These are phyloP conservation scores for Drosophila dives DNA, from an alignment of 2,888 invertebrate species.

Conservation along the genomic window DNA sequence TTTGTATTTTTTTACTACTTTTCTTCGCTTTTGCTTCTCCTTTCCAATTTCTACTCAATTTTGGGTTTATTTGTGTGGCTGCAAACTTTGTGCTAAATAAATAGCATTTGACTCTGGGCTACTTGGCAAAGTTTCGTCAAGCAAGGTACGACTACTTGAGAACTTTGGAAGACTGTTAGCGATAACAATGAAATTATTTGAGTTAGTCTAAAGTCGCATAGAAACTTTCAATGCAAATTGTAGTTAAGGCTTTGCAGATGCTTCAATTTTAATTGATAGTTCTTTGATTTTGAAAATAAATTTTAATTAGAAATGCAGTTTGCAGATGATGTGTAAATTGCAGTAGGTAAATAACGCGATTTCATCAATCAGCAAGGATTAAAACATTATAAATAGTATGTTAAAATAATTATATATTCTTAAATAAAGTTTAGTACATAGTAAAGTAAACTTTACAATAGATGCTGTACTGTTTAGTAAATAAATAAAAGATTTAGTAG, in stretches of 20 bases:
- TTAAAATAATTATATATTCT: background rate
- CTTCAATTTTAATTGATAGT: background rate
- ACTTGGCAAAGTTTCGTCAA: background rate
- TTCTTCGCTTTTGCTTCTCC: background rate
- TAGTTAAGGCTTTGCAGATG: background rate
- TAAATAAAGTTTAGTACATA: background rate
- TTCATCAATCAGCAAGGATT: background rate
- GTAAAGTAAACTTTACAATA: background rate
- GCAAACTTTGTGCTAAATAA: background rate
- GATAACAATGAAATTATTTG: background rate
- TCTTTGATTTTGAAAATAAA: background rate
- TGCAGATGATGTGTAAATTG: background rate
- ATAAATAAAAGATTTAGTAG: no score
- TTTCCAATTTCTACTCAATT: conserved; percentile 2
- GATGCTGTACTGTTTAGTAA: background rate
- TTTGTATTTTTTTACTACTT: conserved; percentile 23
- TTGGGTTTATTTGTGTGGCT: background rate
- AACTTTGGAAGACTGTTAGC: background rate
- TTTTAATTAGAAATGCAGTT: background rate
- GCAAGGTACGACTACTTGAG: background rate
- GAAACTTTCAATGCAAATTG: background rate
- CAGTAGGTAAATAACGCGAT: background rate
- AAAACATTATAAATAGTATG: no score
- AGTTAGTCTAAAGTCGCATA: background rate
- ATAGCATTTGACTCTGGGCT: background rate